phyloP scores from a whole-genome alignment of 2,113 vertebrate species.

The Brienomyrus longianalis region DNA sequence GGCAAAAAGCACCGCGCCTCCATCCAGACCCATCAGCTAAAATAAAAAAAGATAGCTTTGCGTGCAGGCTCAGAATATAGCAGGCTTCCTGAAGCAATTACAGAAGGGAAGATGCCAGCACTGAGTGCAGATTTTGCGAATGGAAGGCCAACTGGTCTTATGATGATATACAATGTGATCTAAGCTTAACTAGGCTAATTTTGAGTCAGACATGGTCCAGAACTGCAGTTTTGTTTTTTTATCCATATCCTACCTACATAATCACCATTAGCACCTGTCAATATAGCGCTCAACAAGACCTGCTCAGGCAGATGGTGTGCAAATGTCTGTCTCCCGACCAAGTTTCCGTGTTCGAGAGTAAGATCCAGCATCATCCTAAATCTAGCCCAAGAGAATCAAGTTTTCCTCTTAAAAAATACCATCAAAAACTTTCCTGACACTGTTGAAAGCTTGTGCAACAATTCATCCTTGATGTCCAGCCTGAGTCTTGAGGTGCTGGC shows the following conservation, averaged over 20 bases:
- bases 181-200: constrained; percentile 53
- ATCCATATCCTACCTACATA: constrained; percentile 49
- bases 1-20: constrained; percentile 29
- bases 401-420: neutral
- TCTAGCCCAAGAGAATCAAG: neutral
- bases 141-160: constrained; percentile 18
- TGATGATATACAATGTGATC: constrained; percentile 46
- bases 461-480: neutral
- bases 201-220: constrained; percentile 45
- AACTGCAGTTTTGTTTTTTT: constrained; percentile 36
- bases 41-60: constrained; percentile 6
- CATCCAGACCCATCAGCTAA: constrained; percentile 25
- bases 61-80: neutral
- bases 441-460: neutral
- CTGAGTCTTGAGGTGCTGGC: neutral
- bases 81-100: neutral
- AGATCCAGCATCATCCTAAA: neutral
- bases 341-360: neutral
- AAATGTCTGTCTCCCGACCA: neutral
- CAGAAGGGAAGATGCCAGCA: neutral
- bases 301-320: neutral
- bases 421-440: neutral
- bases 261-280: neutral
- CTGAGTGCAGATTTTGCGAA: neutral
- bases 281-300: neutral